A percentile compares a stretch with the other conserved stretches of the same genome.
phyloP scores from a whole-genome alignment of 2,888 invertebrate species.

The Chymomyza fuscimana region DNA sequence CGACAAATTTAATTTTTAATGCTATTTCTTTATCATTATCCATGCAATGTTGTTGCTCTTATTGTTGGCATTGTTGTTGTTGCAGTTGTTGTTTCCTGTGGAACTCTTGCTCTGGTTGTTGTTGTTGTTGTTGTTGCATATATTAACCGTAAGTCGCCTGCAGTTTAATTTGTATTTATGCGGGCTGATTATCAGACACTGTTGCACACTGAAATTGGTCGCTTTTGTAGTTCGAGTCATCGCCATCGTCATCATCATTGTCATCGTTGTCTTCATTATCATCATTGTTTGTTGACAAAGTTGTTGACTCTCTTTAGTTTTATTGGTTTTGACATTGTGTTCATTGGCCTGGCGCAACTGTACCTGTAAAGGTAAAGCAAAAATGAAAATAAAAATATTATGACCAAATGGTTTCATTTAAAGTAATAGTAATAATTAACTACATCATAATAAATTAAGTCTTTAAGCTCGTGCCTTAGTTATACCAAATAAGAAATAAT shows the following conservation, averaged over 20 bases:
- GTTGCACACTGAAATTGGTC: constrained; percentile 1
- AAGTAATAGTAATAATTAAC: neutral
- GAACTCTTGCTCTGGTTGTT: constrained; percentile 11
- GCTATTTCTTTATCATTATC: constrained; percentile 54
- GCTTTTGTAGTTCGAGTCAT: neutral
- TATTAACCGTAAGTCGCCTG: constrained; percentile 64
- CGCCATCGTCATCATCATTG: constrained; percentile 46
- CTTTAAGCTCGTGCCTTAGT: too few relatives aligned
- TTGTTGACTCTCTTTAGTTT: constrained; percentile 4
- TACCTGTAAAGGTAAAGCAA: constrained; percentile 30
- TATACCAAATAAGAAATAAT: too few relatives aligned
- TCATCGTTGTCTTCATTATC: constrained; percentile 38
- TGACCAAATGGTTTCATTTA: neutral
- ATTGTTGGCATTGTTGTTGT: constrained; percentile 27
- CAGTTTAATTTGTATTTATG: constrained; percentile 70
- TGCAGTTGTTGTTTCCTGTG: constrained; percentile 1
- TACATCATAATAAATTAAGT: too few relatives aligned
- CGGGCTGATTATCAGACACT: constrained; percentile 61
- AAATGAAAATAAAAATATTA: neutral
- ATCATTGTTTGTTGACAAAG: constrained; percentile 11
- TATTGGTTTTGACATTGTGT: constrained; percentile 28
- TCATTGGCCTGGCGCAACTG: constrained; percentile 46
- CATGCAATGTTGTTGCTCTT: constrained; percentile 37
- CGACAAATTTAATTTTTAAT: constrained; percentile 69
- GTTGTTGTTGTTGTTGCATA: constrained; percentile 41